phyloP scores from a whole-genome alignment of 2,113 vertebrate species.

The Phaethornis superciliosus region DNA sequence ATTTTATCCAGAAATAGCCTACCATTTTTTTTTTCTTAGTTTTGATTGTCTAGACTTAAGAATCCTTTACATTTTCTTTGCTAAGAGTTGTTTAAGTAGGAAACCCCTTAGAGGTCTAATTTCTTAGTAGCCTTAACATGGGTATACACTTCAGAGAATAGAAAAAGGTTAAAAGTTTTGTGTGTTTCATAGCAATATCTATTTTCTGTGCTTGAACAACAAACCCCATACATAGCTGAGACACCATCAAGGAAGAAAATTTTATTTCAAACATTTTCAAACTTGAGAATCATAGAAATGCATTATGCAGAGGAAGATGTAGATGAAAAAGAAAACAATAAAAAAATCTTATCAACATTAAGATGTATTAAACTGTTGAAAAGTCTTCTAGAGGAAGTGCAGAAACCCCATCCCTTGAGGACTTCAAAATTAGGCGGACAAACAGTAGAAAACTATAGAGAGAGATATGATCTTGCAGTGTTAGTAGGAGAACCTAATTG shows the following conservation, averaged over 20 bases:
- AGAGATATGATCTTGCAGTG: constrained; percentile 8
- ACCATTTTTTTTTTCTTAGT: too few species aligned
- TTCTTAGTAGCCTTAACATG: neutral
- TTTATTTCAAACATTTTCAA: constrained; percentile 1
- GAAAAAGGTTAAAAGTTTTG: neutral
- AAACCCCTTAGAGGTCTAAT: neutral
- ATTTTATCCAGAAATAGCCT: neutral
- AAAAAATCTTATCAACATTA: neutral
- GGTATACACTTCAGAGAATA: neutral
- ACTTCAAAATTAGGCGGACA: neutral
- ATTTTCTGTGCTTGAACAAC: neutral
- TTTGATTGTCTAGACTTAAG: neutral
- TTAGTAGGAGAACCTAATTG: constrained; percentile 13
- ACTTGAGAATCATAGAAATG: neutral
- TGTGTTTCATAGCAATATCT: neutral
- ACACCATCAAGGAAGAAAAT: neutral
- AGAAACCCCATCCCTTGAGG: neutral
- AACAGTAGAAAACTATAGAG: neutral
- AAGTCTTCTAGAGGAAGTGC: neutral
- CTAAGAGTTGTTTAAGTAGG: neutral
- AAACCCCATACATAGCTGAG: fast-evolving
- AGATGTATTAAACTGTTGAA: neutral
- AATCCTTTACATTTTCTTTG: neutral
- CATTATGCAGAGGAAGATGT: neutral
- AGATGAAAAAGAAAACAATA: neutral